Evolutionary conservation across 1,140 invertebrate species (phyloP), one percentile per base, ranked within the genome.

Genomic region (Parasteatoda tepidariorum): DNA sequence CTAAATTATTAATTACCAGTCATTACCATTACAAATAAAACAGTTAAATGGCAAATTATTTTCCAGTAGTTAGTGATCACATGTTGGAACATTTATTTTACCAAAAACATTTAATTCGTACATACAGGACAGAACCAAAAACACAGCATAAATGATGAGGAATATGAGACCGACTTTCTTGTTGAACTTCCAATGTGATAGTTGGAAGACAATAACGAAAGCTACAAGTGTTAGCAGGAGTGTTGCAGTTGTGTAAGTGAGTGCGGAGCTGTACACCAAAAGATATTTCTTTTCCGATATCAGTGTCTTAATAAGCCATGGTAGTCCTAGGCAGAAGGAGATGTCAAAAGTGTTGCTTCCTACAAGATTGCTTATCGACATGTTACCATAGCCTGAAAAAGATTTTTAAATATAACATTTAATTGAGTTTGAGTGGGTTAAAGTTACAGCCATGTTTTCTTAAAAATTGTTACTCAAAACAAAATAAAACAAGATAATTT

Each of bases 291-390:
- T 31, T 28, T 38, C 38, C 11, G 70, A 71, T 31, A 74, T 66
- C 24, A 83, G 18, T 2, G 92, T 93, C 85, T 93, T 94, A 48
- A 95, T 93, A 2, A 94, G 91, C 95, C 95, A 96, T 0, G 95
- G 95, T 15, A 95, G 86, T 5, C 94, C 94, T 13, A 96, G 89
- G 15, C 94, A 95, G 15, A 96, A 90, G 0, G 96, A 87, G 75
- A 96, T 95, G 75, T 95, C 94, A 86, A 96, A 89, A 0, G 94
- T 95, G 85, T 96, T 96, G 0, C 94, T 94, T 0, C 95, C 95
- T 5, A 96, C 87, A 0, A 94, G 93, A 85, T 96, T 96, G 3
- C 94, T 95, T 59, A 96, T 94, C 0, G 94, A 94, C 91, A 96
- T 95, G 34, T 90, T 88, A 7, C 90, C 90, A 68, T 59, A 41